phyloP scores from a whole-genome alignment of 2,797 vertebrate species.

The Todus mexicanus region DNA sequence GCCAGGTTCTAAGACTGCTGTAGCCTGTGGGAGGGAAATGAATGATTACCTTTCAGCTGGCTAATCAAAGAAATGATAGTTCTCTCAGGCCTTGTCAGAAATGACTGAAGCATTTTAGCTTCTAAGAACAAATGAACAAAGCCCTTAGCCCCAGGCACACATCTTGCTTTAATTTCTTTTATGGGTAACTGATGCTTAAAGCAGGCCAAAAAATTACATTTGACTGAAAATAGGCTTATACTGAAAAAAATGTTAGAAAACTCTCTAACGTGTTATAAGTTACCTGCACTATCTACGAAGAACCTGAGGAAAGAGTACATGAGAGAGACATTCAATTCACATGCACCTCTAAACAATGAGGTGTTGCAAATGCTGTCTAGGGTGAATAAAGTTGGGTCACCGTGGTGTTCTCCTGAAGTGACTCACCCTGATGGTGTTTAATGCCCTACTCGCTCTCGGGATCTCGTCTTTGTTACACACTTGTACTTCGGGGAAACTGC shows the following conservation, averaged over 20 bases:
- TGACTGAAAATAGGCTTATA: not conserved
- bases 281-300: not conserved
- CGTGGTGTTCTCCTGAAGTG: not conserved
- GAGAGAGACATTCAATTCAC: not conserved
- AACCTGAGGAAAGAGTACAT: not conserved
- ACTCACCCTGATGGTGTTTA: not conserved
- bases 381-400: not conserved
- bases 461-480: not conserved
- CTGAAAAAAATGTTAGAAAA: not conserved
- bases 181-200: not conserved
- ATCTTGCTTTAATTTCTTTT: not conserved
- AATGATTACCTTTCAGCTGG: not conserved
- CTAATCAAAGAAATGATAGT: not conserved
- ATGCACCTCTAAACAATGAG: not conserved
- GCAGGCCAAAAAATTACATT: not conserved
- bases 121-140: not conserved
- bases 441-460: not conserved
- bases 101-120: not conserved
- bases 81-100: not conserved
- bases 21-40: not conserved
- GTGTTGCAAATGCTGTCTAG: not conserved
- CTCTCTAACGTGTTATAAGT: not conserved
- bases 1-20: not conserved
- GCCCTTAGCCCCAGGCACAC: not conserved
- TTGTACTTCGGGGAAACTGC: not conserved